Conservation (phyloP, 2,113 vertebrate genomes). For the Xiphophorus hellerii region DNA sequence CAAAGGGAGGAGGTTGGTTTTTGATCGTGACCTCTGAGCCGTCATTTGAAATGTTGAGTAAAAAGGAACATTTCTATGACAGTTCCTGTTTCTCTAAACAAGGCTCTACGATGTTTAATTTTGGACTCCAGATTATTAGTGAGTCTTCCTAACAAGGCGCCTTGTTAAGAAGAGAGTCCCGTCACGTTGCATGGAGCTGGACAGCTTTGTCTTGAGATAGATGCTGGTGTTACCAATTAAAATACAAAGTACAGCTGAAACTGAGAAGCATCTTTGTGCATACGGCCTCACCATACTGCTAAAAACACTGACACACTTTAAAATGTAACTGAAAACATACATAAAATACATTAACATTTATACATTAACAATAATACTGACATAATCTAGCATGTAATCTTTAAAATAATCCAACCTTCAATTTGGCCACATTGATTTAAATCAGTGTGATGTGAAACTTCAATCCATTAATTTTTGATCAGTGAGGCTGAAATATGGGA, state of each 20-base stretch:
- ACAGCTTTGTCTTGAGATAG: not conserved
- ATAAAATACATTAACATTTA: not conserved
- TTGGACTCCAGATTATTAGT: constrained; percentile 11
- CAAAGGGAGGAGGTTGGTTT: not conserved
- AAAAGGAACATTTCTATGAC: constrained; percentile 24
- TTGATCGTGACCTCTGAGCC: constrained; percentile 29
- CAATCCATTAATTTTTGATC: not conserved
- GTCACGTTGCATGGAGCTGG: not conserved
- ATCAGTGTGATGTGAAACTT: not conserved
- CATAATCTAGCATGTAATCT: not conserved
- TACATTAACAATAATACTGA: no score
- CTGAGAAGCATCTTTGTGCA: not conserved
- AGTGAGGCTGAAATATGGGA: not conserved
- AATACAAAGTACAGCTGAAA: not conserved
- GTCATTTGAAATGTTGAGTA: constrained; percentile 39
- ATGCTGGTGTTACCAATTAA: not conserved
- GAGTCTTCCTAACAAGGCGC: constrained; percentile 3
- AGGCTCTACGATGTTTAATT: constrained; percentile 16
- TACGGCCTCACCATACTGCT: not conserved
- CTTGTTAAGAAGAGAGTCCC: not conserved
- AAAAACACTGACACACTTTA: not conserved
- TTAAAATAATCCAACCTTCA: not conserved
- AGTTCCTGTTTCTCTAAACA: constrained; percentile 43
- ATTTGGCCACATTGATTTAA: not conserved
- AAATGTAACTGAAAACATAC: not conserved